Percentiles rank a stretch among this genome's conserved stretches.
phyloP scores from a whole-genome alignment of 2,797 vertebrate species.

The Notoglanidium macrostoma region DNA sequence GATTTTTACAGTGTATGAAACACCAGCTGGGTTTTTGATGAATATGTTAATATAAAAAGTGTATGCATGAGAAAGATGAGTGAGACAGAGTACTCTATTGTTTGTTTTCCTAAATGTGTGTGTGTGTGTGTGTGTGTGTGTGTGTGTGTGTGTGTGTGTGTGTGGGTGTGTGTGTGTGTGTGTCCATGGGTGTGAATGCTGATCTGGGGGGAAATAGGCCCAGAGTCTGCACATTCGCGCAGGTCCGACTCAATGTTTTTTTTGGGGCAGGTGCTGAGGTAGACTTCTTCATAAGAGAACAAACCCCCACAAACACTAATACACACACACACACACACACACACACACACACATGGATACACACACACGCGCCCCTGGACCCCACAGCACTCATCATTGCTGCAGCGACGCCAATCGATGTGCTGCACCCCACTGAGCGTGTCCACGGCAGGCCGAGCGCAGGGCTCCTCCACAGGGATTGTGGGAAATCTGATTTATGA shows the following conservation, averaged over 20 bases:
- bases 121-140: slow-evolving; percentile 20
- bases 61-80: slow-evolving; percentile 47
- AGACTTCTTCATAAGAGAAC: slow-evolving; percentile 69
- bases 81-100: slow-evolving; percentile 23
- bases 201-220: slow-evolving; percentile 72
- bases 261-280: slow-evolving; percentile 76
- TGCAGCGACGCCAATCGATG: no score
- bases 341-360: background rate
- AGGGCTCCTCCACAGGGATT: slow-evolving; percentile 80
- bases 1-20: slow-evolving; percentile 31
- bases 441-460: slow-evolving; percentile 63
- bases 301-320: slow-evolving; percentile 25
- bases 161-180: slow-evolving; percentile 52
- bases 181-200: slow-evolving; percentile 68
- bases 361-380: no score
- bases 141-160: slow-evolving; percentile 57
- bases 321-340: background rate
- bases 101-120: slow-evolving; percentile 20
- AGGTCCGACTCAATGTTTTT: slow-evolving; percentile 70
- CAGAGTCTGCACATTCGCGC: slow-evolving; percentile 72
- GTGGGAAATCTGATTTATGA: slow-evolving; percentile 86
- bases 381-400: no score
- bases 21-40: slow-evolving; percentile 52
- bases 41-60: slow-evolving; percentile 49
- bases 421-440: no score